These are phyloP conservation scores for Eupithecia tripunctaria DNA, from an alignment of 2,888 invertebrate species.

Conservation along the genomic window DNA sequence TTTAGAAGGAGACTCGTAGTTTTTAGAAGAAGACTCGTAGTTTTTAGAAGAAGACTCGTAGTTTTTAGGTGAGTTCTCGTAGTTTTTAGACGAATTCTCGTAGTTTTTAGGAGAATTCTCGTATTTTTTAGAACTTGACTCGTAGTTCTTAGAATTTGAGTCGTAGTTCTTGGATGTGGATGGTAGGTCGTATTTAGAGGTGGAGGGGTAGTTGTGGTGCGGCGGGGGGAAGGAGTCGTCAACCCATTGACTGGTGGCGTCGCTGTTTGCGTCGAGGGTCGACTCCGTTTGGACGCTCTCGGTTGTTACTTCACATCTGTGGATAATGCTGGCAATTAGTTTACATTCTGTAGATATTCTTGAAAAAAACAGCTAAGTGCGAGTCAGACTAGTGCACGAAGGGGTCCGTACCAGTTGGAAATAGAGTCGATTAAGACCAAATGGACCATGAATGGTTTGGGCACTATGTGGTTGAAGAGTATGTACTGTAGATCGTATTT, in stretches of 20 bases:
- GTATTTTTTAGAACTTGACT: slow-evolving; percentile 58
- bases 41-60: slow-evolving; percentile 53
- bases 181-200: slow-evolving; percentile 68
- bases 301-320: slow-evolving; percentile 49
- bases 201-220: slow-evolving; percentile 64
- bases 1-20: neutral
- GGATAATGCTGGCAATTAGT: neutral
- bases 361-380: too few species aligned
- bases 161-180: slow-evolving; percentile 74
- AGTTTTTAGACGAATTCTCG: slow-evolving; percentile 64
- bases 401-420: too few species aligned
- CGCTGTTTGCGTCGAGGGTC: slow-evolving; percentile 68
- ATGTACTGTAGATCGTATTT: too few species aligned
- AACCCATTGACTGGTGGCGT: slow-evolving; percentile 82
- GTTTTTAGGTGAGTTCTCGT: slow-evolving; percentile 53
- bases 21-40: slow-evolving; percentile 51
- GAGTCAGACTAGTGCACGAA: too few species aligned
- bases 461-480: too few species aligned
- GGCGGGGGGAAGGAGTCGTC: slow-evolving; percentile 81
- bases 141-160: slow-evolving; percentile 66
- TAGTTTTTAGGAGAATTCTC: slow-evolving; percentile 56
- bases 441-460: too few species aligned
- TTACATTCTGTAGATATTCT: too few species aligned
- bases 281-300: slow-evolving; percentile 65
- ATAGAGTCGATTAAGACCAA: too few species aligned